These are phyloP conservation scores for Enteromius thamalakanensis DNA, from an alignment of 2,797 vertebrate genomes.

Conservation along the genomic window DNA sequence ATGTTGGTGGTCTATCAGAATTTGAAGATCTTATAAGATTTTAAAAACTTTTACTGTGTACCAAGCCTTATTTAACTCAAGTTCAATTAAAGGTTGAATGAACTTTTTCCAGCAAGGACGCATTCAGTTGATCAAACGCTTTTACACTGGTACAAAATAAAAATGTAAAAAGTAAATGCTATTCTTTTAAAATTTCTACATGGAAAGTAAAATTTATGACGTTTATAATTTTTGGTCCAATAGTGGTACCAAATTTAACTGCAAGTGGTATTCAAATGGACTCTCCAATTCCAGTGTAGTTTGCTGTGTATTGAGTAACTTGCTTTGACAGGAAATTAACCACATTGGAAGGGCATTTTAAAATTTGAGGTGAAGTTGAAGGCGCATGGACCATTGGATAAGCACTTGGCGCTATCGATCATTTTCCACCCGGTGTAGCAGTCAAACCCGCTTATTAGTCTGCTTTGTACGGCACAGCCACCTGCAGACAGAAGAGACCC, in stretches of 20 bases:
- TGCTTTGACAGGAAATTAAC: slow-evolving; percentile 46
- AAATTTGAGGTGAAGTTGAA: slow-evolving; percentile 25
- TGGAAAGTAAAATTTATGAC: background rate
- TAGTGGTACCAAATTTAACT: background rate
- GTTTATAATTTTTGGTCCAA: background rate
- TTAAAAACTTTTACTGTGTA: too few species aligned
- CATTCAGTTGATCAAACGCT: background rate
- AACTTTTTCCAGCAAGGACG: background rate
- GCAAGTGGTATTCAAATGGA: background rate
- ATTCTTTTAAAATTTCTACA: background rate
- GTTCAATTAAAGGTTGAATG: background rate
- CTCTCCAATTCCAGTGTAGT: slow-evolving; percentile 19
- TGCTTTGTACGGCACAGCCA: slow-evolving; percentile 47
- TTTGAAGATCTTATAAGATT: too few species aligned
- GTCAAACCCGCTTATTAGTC: slow-evolving; percentile 51
- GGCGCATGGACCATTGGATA: slow-evolving; percentile 45
- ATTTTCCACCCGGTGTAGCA: slow-evolving; percentile 42
- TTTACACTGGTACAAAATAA: background rate
- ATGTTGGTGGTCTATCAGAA: too few species aligned
- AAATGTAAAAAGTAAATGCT: background rate
- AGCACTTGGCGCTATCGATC: slow-evolving; percentile 56
- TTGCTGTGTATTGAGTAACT: slow-evolving; percentile 37
- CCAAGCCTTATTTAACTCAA: background rate
- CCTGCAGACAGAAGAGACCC: slow-evolving; percentile 51
- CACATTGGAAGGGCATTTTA: slow-evolving; percentile 24